phyloP scores from a whole-genome alignment of 1,140 invertebrate genomes.

The Pollicipes pollicipes region DNA sequence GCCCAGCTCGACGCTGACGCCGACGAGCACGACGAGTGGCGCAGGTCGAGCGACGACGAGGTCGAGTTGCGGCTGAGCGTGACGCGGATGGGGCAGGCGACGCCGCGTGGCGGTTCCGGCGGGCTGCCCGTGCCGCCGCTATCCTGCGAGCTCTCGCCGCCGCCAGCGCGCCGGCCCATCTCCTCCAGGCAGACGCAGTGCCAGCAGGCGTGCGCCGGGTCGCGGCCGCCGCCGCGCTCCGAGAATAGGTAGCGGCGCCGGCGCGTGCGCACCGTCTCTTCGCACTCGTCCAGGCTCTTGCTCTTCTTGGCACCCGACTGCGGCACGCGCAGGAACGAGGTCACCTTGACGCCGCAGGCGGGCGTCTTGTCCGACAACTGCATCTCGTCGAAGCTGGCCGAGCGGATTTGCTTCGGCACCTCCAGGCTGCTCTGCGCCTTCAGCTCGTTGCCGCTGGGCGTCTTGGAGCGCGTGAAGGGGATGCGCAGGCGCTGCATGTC shows the following conservation, averaged over 20 bases:
- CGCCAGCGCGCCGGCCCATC: not conserved
- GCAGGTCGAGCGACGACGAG: conserved; percentile 27
- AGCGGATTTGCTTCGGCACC: conserved; percentile 66
- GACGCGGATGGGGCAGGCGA: conserved; percentile 41
- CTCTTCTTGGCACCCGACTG: conserved; percentile 39
- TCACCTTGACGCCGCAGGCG: no score
- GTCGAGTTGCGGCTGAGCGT: conserved; percentile 40
- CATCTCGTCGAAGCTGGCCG: conserved; percentile 72
- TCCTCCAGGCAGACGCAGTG: conserved; percentile 29
- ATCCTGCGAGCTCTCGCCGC: not conserved
- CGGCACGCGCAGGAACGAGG: conserved; percentile 19
- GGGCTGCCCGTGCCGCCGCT: not conserved
- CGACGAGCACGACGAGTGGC: not conserved
- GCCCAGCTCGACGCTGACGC: not conserved
- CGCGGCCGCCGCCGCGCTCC: no score
- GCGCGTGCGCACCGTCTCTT: no score
- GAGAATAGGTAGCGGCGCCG: no score
- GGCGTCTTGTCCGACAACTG: conserved; percentile 59
- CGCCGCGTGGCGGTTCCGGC: not conserved
- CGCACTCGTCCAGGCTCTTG: conserved; percentile 30
- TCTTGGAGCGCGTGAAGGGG: conserved; percentile 65
- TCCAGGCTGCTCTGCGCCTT: conserved; percentile 73
- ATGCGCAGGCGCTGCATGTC: conserved; percentile 59
- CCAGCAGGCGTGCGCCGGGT: conserved; percentile 28
- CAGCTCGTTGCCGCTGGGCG: conserved; percentile 70